phyloP scores from a whole-genome alignment of 1,140 invertebrate genomes.

The Platorchestia sp. region DNA sequence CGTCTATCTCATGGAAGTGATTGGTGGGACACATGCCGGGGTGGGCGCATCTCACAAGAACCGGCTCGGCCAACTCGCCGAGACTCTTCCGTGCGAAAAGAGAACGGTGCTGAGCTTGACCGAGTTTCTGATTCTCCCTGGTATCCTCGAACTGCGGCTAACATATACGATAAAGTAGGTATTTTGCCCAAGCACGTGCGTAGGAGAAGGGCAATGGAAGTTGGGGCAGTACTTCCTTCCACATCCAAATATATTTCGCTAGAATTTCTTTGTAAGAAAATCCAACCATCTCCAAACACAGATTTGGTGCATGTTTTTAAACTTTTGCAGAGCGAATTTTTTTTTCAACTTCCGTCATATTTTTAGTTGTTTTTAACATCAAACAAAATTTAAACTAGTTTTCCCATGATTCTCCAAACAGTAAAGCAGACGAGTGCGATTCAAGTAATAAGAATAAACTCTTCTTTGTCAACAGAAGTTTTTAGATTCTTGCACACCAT shows the following conservation, averaged over 20 bases:
- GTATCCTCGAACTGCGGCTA: background rate
- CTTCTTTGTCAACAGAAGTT: no score
- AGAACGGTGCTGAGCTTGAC: conserved; percentile 22
- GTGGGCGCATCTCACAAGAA: background rate
- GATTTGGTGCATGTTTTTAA: background rate
- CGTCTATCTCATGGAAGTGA: background rate
- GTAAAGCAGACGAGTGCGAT: background rate
- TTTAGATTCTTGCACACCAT: no score
- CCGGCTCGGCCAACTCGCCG: background rate
- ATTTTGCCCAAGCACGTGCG: background rate
- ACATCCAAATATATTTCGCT: background rate
- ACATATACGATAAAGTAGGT: background rate
- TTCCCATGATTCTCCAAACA: background rate
- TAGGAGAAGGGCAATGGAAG: background rate
- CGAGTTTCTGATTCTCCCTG: background rate
- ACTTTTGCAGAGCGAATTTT: no score
- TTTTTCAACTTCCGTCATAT: no score
- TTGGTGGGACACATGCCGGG: background rate
- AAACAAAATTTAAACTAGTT: background rate
- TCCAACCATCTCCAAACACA: background rate
- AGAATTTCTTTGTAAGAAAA: background rate
- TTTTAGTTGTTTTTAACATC: no score
- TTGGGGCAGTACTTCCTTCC: background rate
- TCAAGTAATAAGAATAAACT: background rate
- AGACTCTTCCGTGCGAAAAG: conserved; percentile 19